These are phyloP conservation scores for Dolichopus griseipennis DNA, from an alignment of 2,888 invertebrate species.

Conservation along the genomic window DNA sequence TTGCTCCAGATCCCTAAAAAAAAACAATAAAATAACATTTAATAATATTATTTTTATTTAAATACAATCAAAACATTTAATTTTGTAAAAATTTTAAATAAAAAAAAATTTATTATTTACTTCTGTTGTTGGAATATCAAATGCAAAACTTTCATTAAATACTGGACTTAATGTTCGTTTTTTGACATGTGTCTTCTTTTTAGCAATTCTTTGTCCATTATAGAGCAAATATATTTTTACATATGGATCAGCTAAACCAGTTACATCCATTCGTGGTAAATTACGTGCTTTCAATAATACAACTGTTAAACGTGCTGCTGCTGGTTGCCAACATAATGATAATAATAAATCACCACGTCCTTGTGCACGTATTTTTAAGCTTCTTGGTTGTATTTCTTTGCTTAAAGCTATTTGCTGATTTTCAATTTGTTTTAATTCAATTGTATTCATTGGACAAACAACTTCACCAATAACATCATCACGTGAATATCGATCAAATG, in stretches of 20 bases:
- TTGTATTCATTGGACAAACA: conserved; percentile 65
- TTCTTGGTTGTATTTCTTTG: conserved; percentile 86
- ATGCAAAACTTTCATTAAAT: conserved; percentile 98
- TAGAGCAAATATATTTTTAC: conserved; percentile 95
- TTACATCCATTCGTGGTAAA: conserved; percentile 96
- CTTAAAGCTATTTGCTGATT: conserved; percentile 72
- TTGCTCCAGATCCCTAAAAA: conserved; percentile 39
- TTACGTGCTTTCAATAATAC: conserved; percentile 95
- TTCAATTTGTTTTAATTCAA: conserved; percentile 59
- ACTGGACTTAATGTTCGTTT: conserved; percentile 96
- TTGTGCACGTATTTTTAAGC: conserved; percentile 86
- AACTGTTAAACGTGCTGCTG: conserved; percentile 88
- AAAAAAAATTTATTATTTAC: conserved; percentile 25
- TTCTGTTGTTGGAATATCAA: conserved; percentile 81
- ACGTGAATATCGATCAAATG: conserved; percentile 94
- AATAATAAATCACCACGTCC: conserved; percentile 92
- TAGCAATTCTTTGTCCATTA: conserved; percentile 95
- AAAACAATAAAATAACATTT: conserved; percentile 7
- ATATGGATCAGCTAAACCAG: conserved; percentile 90
- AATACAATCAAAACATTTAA: too few relatives aligned
- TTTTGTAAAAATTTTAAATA: neutral
- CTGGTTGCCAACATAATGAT: conserved; percentile 96
- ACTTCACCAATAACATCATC: conserved; percentile 98
- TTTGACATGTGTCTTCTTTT: conserved; percentile 99
- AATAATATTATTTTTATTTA: neutral